Percentiles rank a stretch among this genome's conserved stretches.
Evolutionary conservation across 2,797 vertebrate genomes (phyloP).

Genomic region (Pyrocephalus nanus): DNA sequence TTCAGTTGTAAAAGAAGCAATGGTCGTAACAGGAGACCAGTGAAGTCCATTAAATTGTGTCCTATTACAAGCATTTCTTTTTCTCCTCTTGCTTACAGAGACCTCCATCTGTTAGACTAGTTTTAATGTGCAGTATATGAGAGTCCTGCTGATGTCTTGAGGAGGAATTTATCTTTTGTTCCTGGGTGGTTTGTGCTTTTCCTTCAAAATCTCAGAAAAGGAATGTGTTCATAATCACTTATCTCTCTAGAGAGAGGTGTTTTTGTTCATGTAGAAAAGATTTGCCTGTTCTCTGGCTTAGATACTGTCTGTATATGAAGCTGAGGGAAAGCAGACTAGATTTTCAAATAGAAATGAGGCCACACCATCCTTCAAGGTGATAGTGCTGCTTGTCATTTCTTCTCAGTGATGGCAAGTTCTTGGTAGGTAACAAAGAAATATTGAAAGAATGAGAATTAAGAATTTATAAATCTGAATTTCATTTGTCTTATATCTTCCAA

Average conservation of each 20-base stretch:
- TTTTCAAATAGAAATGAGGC: background rate
- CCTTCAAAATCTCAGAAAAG: slow-evolving; percentile 3
- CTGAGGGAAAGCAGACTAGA: background rate
- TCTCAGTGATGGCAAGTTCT: background rate
- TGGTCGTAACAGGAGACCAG: background rate
- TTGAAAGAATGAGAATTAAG: background rate
- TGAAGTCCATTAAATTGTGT: slow-evolving; percentile 33
- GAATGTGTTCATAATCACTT: background rate
- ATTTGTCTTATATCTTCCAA: background rate
- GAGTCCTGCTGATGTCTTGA: slow-evolving; percentile 28
- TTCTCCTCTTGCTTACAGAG: slow-evolving; percentile 34
- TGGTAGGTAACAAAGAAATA: background rate
- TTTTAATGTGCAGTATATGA: background rate
- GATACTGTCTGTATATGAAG: background rate
- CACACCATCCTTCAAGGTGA: background rate
- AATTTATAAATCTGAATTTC: background rate
- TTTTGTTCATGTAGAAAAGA: background rate
- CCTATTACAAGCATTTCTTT: slow-evolving; percentile 18
- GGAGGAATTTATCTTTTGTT: slow-evolving; percentile 40
- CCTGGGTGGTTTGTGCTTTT: slow-evolving; percentile 22
- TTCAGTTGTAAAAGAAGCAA: background rate
- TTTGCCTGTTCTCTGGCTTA: background rate
- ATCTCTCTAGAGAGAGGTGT: background rate
- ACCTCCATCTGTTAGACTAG: slow-evolving; percentile 37
- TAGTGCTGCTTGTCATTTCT: background rate